A percentile compares a stretch with the other conserved stretches of the same genome.
Conservation (phyloP, 2,797 vertebrate species). For the Ctenochaetus hawaiiensis region DNA sequence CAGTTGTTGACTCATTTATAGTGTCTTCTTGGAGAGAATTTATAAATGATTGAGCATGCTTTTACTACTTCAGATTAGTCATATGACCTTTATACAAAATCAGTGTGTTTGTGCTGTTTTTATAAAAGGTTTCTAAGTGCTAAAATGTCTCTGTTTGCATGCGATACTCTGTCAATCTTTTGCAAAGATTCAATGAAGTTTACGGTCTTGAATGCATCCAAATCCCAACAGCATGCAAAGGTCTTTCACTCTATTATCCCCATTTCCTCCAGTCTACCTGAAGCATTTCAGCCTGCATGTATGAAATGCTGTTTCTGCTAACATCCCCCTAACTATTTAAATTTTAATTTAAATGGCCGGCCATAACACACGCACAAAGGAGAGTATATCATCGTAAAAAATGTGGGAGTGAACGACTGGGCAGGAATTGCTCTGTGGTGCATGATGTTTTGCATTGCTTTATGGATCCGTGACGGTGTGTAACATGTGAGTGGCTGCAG, state of each 20-base stretch:
- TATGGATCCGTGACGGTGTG: slow-evolving; percentile 64
- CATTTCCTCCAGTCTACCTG: slow-evolving; percentile 47
- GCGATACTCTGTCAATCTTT: slow-evolving; percentile 53
- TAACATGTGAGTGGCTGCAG: slow-evolving; percentile 56
- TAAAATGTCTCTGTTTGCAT: slow-evolving; percentile 60
- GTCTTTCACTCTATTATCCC: slow-evolving; percentile 50
- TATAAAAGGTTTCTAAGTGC: slow-evolving; percentile 43
- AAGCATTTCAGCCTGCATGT: slow-evolving; percentile 67
- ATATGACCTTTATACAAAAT: slow-evolving; percentile 42
- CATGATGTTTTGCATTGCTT: slow-evolving; percentile 66
- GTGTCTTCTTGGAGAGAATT: slow-evolving; percentile 37
- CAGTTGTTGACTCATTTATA: slow-evolving; percentile 20
- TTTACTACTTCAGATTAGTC: slow-evolving; percentile 29
- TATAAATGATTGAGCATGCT: slow-evolving; percentile 61
- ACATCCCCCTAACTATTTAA: slow-evolving; percentile 74
- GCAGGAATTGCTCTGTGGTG: slow-evolving; percentile 63
- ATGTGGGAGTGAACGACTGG: slow-evolving; percentile 49
- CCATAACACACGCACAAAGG: slow-evolving; percentile 64
- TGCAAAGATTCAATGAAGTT: slow-evolving; percentile 51
- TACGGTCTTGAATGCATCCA: slow-evolving; percentile 49
- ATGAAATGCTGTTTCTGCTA: slow-evolving; percentile 70
- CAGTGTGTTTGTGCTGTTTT: slow-evolving; percentile 39
- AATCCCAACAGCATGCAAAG: slow-evolving; percentile 68
- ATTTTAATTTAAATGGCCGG: slow-evolving; percentile 79
- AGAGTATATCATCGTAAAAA: slow-evolving; percentile 76